Evolutionary conservation across 2,797 vertebrate species (phyloP), one percentile per base, ranked within the genome.

Genomic region (Distichodus sexfasciatus): DNA sequence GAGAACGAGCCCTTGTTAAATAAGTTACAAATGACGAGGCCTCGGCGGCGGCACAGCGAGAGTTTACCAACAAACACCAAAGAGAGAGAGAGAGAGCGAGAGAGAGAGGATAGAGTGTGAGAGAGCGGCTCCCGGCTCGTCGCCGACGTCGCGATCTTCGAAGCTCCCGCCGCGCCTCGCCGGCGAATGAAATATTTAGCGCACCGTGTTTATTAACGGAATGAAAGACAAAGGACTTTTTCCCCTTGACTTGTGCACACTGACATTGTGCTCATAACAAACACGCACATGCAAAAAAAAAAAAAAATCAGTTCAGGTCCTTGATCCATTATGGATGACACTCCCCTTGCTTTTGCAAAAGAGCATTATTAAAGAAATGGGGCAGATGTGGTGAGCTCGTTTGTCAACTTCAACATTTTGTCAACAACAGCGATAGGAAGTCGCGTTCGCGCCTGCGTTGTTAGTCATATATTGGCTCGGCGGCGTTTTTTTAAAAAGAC

Each of bases 311-410:
- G 62, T 72, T 60, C 63, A 66, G 70, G 70, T 66, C 72, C 87
- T 90, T 90, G 88, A 89, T 91, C 86, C 88, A 92, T 91, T 83
- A 92, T 92, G 83, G 79, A 92, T 91, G 89, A 89, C 44, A 87
- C 85, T n/a, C n/a, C 83, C 78, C 80, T 71, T 81, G 79, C 82
- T 80, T 86, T 84, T 86, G 84, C 85, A 87, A 86, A 88, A 86
- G 71, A 76, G 76, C 83, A 89, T 89, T 88, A 90, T 89, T 90
- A 84, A 91, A 90, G 86, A 81, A 88, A 85, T 85, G 65, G 65
- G 75, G 71, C 79, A 74, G 81, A 79, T 79, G 76, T 79, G 71
- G 61, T 33, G 48, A 74, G 73, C 75, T 76, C 77, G 75, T 74
- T 84, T 74, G 83, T 85, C 82, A 90, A 87, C 82, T 84, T 84